Conservation (phyloP, 2,888 invertebrate species). For the Zygothrica quintamaculata region DNA sequence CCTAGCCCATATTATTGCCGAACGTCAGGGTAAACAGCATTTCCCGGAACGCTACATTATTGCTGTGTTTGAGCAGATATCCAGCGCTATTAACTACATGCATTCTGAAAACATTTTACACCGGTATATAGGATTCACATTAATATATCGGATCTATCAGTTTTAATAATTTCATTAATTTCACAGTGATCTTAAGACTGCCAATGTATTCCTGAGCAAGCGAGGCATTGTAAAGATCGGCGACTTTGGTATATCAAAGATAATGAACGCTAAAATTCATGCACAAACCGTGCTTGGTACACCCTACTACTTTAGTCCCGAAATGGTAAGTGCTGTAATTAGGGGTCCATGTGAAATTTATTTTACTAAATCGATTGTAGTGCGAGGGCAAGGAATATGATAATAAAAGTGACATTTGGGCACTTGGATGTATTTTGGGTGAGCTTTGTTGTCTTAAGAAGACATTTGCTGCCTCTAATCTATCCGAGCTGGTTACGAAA, state of each 20-base stretch:
- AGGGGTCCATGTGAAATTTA: neutral
- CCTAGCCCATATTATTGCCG: slow-evolving; percentile 87
- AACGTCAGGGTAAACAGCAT: slow-evolving; percentile 84
- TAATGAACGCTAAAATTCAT: slow-evolving; percentile 88
- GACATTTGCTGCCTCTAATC: slow-evolving; percentile 90
- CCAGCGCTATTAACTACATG: slow-evolving; percentile 89
- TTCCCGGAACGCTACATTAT: slow-evolving; percentile 88
- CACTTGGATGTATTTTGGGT: slow-evolving; percentile 90
- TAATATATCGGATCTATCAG: neutral
- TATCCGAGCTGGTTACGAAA: slow-evolving; percentile 90
- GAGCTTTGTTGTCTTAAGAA: slow-evolving; percentile 90
- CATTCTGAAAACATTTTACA: slow-evolving; percentile 88
- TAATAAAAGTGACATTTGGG: slow-evolving; percentile 92
- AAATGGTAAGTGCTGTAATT: slow-evolving; percentile 86
- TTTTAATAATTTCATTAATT: neutral
- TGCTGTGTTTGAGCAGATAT: slow-evolving; percentile 88
- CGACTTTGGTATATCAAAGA: slow-evolving; percentile 91
- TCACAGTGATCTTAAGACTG: slow-evolving; percentile 89
- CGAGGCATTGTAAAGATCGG: slow-evolving; percentile 89
- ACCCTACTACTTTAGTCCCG: slow-evolving; percentile 90
- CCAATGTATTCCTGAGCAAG: slow-evolving; percentile 89
- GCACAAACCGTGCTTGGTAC: slow-evolving; percentile 90
- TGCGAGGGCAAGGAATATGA: slow-evolving; percentile 91
- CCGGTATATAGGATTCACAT: slow-evolving; percentile 81
- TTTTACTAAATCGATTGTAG: slow-evolving; percentile 81